Evolutionary conservation across 2,113 vertebrate species (phyloP).

Genomic region (Pavo muticus): DNA sequence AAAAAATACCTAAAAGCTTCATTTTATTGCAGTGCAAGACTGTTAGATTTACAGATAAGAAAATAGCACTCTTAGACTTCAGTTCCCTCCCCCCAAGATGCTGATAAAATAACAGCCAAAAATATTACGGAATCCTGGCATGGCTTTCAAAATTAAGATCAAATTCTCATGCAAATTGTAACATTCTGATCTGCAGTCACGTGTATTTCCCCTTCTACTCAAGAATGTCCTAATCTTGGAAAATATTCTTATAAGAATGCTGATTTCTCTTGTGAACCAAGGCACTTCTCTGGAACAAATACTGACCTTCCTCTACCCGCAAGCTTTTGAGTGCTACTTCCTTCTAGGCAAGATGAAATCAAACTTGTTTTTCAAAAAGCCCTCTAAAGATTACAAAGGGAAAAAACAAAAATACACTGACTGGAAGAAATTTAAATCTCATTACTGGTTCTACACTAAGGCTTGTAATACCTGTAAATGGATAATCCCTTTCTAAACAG

Average conservation of each 20-base stretch:
- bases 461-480: not conserved
- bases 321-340: not conserved
- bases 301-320: not conserved
- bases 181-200: not conserved
- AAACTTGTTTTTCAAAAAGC: not conserved
- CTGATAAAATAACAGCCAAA: not conserved
- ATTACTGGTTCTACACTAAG: not conserved
- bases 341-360: not conserved
- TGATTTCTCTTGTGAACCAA: not conserved
- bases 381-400: not conserved
- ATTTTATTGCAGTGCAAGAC: not conserved
- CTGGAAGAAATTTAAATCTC: not conserved
- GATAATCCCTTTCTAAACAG: not conserved
- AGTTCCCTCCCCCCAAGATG: not conserved
- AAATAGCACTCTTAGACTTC: not conserved
- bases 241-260: not conserved
- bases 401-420: not conserved
- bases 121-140: not conserved
- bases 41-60: not conserved
- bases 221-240: not conserved
- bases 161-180: not conserved
- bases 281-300: conserved; percentile 2
- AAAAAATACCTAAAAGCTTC: accelerated
- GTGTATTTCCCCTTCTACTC: not conserved
- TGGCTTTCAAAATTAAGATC: not conserved